Base-by-base conservation (phyloP, 2,888 invertebrate genomes). In the Napeogenes sylphis region DNA sequence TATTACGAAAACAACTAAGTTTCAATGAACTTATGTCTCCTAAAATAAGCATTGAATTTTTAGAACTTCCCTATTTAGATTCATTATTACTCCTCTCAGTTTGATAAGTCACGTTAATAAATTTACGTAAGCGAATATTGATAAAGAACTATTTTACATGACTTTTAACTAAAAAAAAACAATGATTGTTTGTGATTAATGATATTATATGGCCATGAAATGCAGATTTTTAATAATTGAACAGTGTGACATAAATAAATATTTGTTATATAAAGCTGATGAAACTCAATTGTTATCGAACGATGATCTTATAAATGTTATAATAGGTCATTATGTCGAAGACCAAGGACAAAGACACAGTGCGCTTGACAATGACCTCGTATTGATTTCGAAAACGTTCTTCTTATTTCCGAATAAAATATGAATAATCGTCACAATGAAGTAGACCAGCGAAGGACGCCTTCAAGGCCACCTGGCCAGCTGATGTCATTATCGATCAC, bases 401-500 rank as follows among this genome's bases (percentile, higher is more conserved):
- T 13, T 13, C 51, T 33, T 45, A 59, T 51, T 56, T 60, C 59
- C 33, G 55, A 58, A 47, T 14, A 45, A 14, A 54, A 51, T 30
- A 30, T 51, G 12, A 51, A 51, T 51, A 30, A 30, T 30, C 4
- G 51, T 51, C 10, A 5, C 47, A 2, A 30, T 51, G 12, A 21
- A 51, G 47, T 21, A 10, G 47, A 51, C 21, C 14, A 38, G n/a
- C 56, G 59, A 61, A 61, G 59, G 14, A 63, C 61, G 35, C 45
- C 12, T 10, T 56, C 56, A 54, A 59, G 59, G 59, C 59, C 59
- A 21, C 59, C 54, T n/a, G 42, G 4, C 54, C 66, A 62, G 66
- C 63, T 66, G 67, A 61, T 64, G 60, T 59, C 57, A 54, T 10
- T 60, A 66, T 63, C 55, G 61, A 59, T 59, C 55, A 12, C 30